Conservation (phyloP, 1,140 invertebrate genomes). For the Metopolophium dirhodum region DNA sequence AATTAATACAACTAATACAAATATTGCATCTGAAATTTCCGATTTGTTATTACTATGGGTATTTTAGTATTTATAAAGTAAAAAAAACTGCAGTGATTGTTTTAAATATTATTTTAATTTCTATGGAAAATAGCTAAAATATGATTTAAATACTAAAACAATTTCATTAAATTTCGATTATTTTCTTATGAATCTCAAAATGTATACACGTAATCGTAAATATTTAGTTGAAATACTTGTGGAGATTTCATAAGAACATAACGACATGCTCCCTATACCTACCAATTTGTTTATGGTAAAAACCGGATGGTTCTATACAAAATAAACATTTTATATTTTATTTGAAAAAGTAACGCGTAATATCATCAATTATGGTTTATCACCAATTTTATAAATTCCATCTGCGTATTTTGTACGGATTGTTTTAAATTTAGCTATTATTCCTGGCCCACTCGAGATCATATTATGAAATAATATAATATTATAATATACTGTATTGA, state of each 20-base stretch:
- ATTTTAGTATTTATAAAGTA: no score
- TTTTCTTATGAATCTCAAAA: background rate
- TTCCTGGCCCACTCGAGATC: background rate
- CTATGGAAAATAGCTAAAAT: background rate
- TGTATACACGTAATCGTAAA: background rate
- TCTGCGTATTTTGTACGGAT: background rate
- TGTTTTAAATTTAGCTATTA: background rate
- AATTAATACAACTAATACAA: no score
- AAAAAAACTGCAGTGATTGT: no score
- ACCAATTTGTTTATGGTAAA: background rate
- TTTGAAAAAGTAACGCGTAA: background rate
- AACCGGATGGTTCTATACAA: background rate
- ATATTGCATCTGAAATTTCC: no score
- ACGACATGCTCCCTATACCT: no score
- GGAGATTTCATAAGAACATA: background rate
- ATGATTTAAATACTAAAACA: background rate
- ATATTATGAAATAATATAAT: background rate
- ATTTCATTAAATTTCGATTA: background rate
- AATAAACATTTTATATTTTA: background rate
- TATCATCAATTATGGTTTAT: background rate
- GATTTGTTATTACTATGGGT: no score
- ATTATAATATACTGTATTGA: background rate
- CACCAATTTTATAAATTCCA: background rate
- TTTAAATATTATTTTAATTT: background rate
- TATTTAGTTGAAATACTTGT: background rate